Evolutionary conservation across 2,888 invertebrate species (phyloP).

Genomic region (Agrilus cyanescens): DNA sequence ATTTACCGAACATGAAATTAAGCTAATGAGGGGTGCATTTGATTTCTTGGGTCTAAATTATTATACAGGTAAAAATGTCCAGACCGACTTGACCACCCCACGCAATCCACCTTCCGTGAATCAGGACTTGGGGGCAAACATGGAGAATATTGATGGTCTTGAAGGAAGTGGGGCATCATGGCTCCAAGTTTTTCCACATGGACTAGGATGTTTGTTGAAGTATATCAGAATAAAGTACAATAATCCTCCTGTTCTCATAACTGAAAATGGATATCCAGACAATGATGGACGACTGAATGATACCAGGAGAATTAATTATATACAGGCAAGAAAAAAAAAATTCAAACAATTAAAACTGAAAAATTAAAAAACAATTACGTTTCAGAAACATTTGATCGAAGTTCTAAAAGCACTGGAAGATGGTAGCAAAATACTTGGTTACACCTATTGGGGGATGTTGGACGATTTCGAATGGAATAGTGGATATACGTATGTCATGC

Average conservation of each 20-base stretch:
- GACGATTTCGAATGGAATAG: conserved; percentile 67
- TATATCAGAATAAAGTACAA: conserved; percentile 33
- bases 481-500: conserved; percentile 56
- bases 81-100: conserved; percentile 24
- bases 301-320: conserved; percentile 35
- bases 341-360: too few species aligned
- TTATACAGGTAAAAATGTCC: conserved; percentile 42
- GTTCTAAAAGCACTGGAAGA: conserved; percentile 36
- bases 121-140: conserved; percentile 34
- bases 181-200: conserved; percentile 48
- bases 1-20: conserved; percentile 35
- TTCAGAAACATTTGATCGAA: too few species aligned
- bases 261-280: conserved; percentile 48
- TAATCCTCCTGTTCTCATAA: conserved; percentile 45
- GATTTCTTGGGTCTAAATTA: conserved; percentile 59
- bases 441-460: conserved; percentile 60
- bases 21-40: conserved; percentile 36
- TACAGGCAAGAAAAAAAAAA: too few species aligned
- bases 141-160: conserved; percentile 38
- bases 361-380: too few species aligned
- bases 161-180: conserved; percentile 39
- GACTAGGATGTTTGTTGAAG: conserved; percentile 43
- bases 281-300: conserved; percentile 36
- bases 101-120: conserved; percentile 34
- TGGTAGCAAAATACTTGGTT: conserved; percentile 46